A percentile compares a stretch with the other conserved stretches of the same genome.
Evolutionary conservation across 2,888 invertebrate species (phyloP).

Genomic region (Ennomos erosarius): DNA sequence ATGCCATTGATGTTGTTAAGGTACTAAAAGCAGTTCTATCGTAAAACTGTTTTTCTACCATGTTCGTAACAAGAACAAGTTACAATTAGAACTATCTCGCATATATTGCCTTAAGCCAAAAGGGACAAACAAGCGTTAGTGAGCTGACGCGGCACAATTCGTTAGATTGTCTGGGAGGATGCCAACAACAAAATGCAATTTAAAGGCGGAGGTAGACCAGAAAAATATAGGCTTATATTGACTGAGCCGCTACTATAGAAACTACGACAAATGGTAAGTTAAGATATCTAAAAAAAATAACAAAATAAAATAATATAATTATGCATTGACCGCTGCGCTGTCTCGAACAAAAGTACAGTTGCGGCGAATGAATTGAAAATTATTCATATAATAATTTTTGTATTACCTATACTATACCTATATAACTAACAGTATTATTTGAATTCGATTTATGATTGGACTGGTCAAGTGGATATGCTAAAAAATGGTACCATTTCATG

Average conservation of each 20-base stretch:
- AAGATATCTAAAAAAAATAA: background rate
- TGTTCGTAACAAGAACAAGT: constrained; percentile 1
- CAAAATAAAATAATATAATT: too few species aligned
- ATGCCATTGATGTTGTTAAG: too few species aligned
- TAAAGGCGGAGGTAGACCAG: constrained; percentile 18
- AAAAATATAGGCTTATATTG: constrained; percentile 15
- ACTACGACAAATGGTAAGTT: background rate
- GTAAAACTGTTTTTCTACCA: background rate
- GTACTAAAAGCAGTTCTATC: too few species aligned
- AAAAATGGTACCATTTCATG: too few species aligned
- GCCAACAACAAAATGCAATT: constrained; percentile 35
- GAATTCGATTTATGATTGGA: too few species aligned
- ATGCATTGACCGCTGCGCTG: too few species aligned
- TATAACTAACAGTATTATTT: too few species aligned
- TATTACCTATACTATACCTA: too few species aligned
- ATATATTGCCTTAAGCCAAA: constrained; percentile 9
- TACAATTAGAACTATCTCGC: constrained; percentile 13
- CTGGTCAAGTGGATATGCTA: too few species aligned
- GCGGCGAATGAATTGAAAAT: too few species aligned
- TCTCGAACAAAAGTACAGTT: too few species aligned
- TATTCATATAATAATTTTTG: too few species aligned
- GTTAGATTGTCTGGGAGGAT: constrained; percentile 30
- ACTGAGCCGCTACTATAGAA: background rate
- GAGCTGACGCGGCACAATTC: constrained; percentile 12
- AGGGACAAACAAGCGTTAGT: constrained; percentile 24